A percentile compares a stretch with the other conserved stretches of the same genome.
Conservation (phyloP, 1,140 invertebrate species). For the Leguminivora glycinivorella region DNA sequence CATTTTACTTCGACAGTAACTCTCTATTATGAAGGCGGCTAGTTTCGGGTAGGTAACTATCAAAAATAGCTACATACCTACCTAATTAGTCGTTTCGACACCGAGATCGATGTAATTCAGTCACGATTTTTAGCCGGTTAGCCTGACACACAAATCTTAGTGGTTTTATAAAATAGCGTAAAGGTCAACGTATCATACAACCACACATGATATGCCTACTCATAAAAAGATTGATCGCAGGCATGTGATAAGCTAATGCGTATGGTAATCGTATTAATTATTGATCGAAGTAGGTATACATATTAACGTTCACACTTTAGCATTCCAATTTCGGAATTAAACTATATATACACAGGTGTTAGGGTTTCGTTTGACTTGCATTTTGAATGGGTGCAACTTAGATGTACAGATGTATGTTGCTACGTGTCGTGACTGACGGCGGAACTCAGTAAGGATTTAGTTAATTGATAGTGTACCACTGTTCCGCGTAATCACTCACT, state of each 20-base stretch:
- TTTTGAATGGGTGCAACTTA: neutral
- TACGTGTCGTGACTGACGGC: slow-evolving; percentile 13
- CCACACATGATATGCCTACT: neutral
- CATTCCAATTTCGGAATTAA: neutral
- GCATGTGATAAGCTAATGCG: slow-evolving; percentile 17
- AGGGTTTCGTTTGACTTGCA: neutral
- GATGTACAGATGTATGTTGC: neutral
- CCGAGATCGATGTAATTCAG: neutral
- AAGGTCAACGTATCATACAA: neutral
- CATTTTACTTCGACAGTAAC: too few relatives aligned
- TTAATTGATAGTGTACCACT: slow-evolving; percentile 13
- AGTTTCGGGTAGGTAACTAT: too few relatives aligned
- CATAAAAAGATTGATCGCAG: slow-evolving; percentile 7
- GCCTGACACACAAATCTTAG: too few relatives aligned
- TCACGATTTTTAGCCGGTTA: neutral
- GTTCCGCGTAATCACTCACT: slow-evolving; percentile 25
- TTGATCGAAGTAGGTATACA: slow-evolving; percentile 6
- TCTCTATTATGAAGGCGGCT: too few relatives aligned
- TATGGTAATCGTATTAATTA: slow-evolving; percentile 9
- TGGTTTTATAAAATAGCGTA: neutral
- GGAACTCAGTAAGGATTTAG: slow-evolving; percentile 19
- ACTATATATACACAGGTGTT: neutral
- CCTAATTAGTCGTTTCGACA: neutral
- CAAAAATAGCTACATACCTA: neutral
- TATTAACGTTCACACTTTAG: neutral